These are phyloP conservation scores for Trigoniulus corallinus DNA, from an alignment of 1,140 invertebrate species.

Conservation along the genomic window DNA sequence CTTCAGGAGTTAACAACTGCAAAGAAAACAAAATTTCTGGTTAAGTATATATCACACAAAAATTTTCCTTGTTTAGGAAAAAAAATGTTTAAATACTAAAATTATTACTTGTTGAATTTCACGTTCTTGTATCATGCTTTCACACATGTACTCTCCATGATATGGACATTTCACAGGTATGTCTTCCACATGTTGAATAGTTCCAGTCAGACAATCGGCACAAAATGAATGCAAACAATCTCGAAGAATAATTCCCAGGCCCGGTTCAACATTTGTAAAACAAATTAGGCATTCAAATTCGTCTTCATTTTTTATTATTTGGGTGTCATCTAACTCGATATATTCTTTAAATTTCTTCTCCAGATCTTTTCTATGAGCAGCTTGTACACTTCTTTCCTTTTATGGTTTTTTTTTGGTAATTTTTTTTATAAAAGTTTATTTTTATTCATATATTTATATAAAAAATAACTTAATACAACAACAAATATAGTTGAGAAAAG, in stretches of 20 bases:
- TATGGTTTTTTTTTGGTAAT: too few relatives aligned
- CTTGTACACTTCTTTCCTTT: too few relatives aligned
- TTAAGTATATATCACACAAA: too few relatives aligned
- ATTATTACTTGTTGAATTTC: neutral
- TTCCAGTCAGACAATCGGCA: slow-evolving; percentile 16
- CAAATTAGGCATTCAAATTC: slow-evolving; percentile 71
- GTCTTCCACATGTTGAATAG: neutral
- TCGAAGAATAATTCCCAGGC: slow-evolving; percentile 56
- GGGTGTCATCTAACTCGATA: slow-evolving; percentile 15
- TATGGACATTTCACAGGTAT: neutral
- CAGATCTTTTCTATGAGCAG: neutral
- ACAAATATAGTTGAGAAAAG: too few relatives aligned
- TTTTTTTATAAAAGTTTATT: too few relatives aligned
- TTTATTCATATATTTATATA: too few relatives aligned
- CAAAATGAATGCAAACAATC: slow-evolving; percentile 85
- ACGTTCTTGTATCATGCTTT: neutral
- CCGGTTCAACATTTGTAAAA: slow-evolving; percentile 43
- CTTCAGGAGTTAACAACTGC: slow-evolving; percentile 44
- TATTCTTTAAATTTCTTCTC: slow-evolving; percentile 1
- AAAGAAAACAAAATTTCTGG: too few relatives aligned
- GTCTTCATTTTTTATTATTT: slow-evolving; percentile 53
- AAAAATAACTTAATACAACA: too few relatives aligned
- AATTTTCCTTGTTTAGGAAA: too few relatives aligned
- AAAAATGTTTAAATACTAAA: neutral
- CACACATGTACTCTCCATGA: neutral